Evolutionary conservation across 2,113 vertebrate genomes (phyloP).

Genomic region (Lophius piscatorius): DNA sequence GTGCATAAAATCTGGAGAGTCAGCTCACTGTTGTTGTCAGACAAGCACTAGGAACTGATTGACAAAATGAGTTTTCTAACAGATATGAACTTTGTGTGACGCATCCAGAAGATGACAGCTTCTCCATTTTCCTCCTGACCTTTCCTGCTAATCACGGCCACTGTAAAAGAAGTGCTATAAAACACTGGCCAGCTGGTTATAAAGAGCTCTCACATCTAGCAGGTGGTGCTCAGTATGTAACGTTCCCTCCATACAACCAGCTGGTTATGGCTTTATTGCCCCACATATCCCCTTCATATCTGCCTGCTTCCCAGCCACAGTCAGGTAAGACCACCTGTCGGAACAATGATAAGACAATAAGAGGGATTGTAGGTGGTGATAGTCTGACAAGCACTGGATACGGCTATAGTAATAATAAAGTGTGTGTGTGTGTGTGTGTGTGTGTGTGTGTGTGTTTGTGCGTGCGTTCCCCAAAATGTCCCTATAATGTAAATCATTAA

Average conservation of each 20-base stretch:
- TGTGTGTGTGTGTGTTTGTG: conserved; percentile 8
- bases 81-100: conserved; percentile 20
- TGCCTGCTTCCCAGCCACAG: conserved; percentile 58
- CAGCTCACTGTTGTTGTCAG: conserved; percentile 4
- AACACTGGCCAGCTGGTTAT: conserved; percentile 74
- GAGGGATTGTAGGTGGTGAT: conserved; percentile 44
- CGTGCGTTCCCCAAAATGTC: not conserved
- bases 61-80: conserved; percentile 19
- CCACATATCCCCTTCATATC: conserved; percentile 75
- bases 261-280: conserved; percentile 81
- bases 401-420: conserved; percentile 40
- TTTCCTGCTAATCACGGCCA: conserved; percentile 70
- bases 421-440: conserved; percentile 14
- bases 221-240: conserved; percentile 75
- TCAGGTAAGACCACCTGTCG: conserved; percentile 79
- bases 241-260: conserved; percentile 68
- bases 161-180: conserved; percentile 75
- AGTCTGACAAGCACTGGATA: conserved; percentile 45
- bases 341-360: conserved; percentile 73
- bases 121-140: conserved; percentile 62
- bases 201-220: conserved; percentile 71
- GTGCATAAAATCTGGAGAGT: not conserved
- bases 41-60: conserved; percentile 3
- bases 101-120: conserved; percentile 40
- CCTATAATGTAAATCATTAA: too few relatives aligned